These are phyloP conservation scores for Drosophila ezoana DNA, from an alignment of 2,888 invertebrate genomes.

Conservation along the genomic window DNA sequence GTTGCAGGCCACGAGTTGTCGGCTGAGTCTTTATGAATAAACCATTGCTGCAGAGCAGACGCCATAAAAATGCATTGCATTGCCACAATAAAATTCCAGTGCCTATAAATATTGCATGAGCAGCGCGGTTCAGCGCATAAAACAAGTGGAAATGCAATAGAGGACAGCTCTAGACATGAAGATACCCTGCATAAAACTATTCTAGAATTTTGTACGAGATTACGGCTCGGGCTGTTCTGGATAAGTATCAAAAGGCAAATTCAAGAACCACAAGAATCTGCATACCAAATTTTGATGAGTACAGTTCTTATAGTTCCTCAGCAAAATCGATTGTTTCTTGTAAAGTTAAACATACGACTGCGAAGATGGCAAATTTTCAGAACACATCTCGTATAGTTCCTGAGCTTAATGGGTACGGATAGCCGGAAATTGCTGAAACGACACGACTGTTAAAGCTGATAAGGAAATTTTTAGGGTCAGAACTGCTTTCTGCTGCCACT, in stretches of 20 bases:
- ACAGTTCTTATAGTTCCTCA: no score
- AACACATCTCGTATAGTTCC: background rate
- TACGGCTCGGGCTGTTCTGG: no score
- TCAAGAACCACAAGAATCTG: no score
- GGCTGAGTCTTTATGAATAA: constrained; percentile 45
- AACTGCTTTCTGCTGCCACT: constrained; percentile 2
- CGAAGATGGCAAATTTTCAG: background rate
- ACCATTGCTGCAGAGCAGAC: constrained; percentile 39
- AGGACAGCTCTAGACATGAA: background rate
- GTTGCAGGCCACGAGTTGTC: constrained; percentile 13
- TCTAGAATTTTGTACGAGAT: background rate
- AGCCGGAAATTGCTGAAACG: constrained; percentile 4
- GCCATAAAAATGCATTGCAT: constrained; percentile 57
- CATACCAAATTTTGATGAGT: no score
- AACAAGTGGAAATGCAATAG: background rate
- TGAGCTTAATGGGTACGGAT: background rate
- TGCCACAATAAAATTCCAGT: constrained; percentile 44
- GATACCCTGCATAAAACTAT: constrained; percentile 15
- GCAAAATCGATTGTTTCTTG: background rate
- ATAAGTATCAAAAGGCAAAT: no score
- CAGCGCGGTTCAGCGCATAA: constrained; percentile 1
- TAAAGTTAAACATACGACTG: no score
- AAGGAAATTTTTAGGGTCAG: constrained; percentile 13
- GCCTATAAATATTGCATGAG: constrained; percentile 62
- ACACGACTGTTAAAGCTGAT: constrained; percentile 9